Percentiles rank a stretch among this genome's conserved stretches.
Conservation (phyloP, 2,113 vertebrate genomes). For the Leucosticte australis region DNA sequence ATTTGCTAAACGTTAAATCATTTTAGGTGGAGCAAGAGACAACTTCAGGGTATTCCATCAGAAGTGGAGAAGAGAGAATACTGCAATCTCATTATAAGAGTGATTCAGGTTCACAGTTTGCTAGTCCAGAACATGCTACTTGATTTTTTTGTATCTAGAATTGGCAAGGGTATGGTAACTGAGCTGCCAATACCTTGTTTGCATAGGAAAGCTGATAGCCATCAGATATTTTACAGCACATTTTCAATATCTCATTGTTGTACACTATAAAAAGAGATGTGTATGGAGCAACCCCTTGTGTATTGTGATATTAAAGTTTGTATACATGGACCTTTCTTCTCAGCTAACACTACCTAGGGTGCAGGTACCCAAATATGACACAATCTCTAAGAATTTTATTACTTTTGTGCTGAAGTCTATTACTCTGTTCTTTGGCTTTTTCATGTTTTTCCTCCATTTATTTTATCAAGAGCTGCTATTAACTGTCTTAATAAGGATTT, state of each 20-base stretch:
- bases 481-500: neutral
- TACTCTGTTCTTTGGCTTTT: neutral
- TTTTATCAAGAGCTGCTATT: neutral
- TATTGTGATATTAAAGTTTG: neutral
- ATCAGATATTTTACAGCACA: neutral
- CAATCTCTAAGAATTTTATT: accelerated
- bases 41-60: neutral
- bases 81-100: neutral
- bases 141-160: neutral
- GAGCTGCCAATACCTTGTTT: neutral
- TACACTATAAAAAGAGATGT: neutral
- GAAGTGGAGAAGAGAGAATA: neutral
- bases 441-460: neutral
- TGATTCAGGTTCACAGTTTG: neutral
- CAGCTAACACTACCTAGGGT: neutral
- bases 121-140: neutral
- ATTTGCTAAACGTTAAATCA: neutral
- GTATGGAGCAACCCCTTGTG: neutral
- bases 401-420: neutral
- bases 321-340: neutral
- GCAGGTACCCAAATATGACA: neutral
- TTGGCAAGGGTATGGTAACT: neutral
- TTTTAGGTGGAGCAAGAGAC: neutral
- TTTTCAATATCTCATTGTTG: neutral
- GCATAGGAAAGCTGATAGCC: neutral